These are phyloP conservation scores for Ditylenchus weischeri DNA, from an alignment of 2,888 invertebrate species.

Conservation along the genomic window DNA sequence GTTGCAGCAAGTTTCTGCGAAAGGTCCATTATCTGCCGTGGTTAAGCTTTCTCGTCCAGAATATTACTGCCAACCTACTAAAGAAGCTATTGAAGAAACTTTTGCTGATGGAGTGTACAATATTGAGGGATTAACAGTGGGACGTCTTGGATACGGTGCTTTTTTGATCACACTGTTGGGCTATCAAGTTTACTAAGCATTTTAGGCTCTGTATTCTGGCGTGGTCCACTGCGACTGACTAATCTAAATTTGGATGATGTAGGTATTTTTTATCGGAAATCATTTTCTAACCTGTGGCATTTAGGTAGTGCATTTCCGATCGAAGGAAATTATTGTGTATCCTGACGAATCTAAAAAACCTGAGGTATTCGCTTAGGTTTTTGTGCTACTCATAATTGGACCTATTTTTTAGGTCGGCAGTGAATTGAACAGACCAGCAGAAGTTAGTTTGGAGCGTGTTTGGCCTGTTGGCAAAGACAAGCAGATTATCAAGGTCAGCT, in stretches of 20 bases:
- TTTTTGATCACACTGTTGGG: too few species aligned
- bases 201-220: slow-evolving; percentile 60
- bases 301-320: slow-evolving; percentile 71
- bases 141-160: slow-evolving; percentile 61
- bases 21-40: slow-evolving; percentile 13
- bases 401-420: slow-evolving; percentile 68
- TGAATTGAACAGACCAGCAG: slow-evolving; percentile 74
- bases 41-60: slow-evolving; percentile 62
- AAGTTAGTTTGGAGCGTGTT: slow-evolving; percentile 79
- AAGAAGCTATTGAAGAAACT: slow-evolving; percentile 70
- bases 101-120: slow-evolving; percentile 24
- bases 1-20: background rate
- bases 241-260: slow-evolving; percentile 34
- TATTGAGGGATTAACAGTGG: slow-evolving; percentile 60
- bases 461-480: slow-evolving; percentile 84
- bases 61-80: slow-evolving; percentile 83
- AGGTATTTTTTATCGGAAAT: too few species aligned
- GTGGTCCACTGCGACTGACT: slow-evolving; percentile 56
- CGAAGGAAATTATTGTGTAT: slow-evolving; percentile 91
- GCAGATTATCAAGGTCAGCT: slow-evolving; percentile 70
- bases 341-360: slow-evolving; percentile 86
- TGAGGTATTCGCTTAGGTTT: background rate
- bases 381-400: background rate
- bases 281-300: too few species aligned
- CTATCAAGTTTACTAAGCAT: too few species aligned